These are phyloP conservation scores for Catocala nupta DNA, from an alignment of 2,888 invertebrate species.

Conservation along the genomic window DNA sequence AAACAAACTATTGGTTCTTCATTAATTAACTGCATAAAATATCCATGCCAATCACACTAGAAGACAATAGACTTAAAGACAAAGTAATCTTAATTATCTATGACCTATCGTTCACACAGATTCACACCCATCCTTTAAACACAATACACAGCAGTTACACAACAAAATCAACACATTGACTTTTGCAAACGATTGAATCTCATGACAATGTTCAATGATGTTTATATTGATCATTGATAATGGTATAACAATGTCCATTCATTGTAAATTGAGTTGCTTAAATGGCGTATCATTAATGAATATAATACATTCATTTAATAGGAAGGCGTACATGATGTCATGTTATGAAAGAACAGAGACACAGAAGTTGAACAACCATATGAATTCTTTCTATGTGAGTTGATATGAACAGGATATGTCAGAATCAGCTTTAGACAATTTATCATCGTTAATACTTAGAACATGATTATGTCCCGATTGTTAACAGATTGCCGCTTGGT, in stretches of 20 bases:
- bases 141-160: slow-evolving; percentile 9
- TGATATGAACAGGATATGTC: too few species aligned
- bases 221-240: slow-evolving; percentile 52
- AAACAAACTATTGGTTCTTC: too few species aligned
- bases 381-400: too few species aligned
- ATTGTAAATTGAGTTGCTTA: slow-evolving; percentile 56
- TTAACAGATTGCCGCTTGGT: too few species aligned
- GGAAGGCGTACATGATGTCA: not conserved
- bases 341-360: not conserved
- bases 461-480: too few species aligned
- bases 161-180: slow-evolving; percentile 44
- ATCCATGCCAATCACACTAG: not conserved
- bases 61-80: not conserved
- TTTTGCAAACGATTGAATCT: slow-evolving; percentile 38
- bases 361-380: too few species aligned
- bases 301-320: not conserved
- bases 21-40: too few species aligned
- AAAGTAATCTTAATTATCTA: slow-evolving; percentile 1
- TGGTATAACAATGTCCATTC: slow-evolving; percentile 52
- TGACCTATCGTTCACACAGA: not conserved
- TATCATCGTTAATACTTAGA: too few species aligned
- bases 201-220: slow-evolving; percentile 41
- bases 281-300: slow-evolving; percentile 10
- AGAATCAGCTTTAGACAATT: too few species aligned
- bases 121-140: slow-evolving; percentile 16